phyloP scores from a whole-genome alignment of 2,113 vertebrate genomes.

The Cacatua alba region DNA sequence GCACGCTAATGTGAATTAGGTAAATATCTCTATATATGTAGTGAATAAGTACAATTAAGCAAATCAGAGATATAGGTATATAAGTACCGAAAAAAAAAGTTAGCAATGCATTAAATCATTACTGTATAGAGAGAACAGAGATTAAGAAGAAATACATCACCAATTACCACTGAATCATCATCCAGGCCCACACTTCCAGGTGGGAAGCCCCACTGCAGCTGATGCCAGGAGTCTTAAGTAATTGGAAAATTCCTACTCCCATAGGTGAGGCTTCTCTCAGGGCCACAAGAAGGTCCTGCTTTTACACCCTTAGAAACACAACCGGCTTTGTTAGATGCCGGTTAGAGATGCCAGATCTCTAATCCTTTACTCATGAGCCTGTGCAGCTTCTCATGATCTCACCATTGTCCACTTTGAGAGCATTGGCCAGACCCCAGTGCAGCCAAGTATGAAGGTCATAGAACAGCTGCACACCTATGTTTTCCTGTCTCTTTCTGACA shows the following conservation, averaged over 20 bases:
- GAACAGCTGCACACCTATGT: neutral
- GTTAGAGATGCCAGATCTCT: neutral
- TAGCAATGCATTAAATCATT: neutral
- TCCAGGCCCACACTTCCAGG: neutral
- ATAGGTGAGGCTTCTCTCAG: neutral
- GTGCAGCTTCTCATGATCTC: neutral
- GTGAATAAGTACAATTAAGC: neutral
- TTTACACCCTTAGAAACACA: neutral
- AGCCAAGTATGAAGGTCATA: neutral
- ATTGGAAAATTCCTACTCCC: neutral
- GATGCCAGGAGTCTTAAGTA: neutral
- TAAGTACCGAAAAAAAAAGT: neutral
- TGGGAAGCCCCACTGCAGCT: neutral
- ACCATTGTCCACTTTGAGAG: neutral
- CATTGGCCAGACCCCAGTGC: neutral
- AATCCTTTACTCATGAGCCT: neutral
- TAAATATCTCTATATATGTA: neutral
- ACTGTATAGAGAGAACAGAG: neutral
- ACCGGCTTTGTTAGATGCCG: neutral
- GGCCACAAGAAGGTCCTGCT: neutral
- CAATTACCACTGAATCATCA: neutral
- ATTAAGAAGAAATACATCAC: neutral
- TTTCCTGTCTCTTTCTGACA: neutral
- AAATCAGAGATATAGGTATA: neutral
- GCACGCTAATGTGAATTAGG: neutral